phyloP scores from a whole-genome alignment of 2,888 invertebrate genomes.

The Dermolepida albohirtum region DNA sequence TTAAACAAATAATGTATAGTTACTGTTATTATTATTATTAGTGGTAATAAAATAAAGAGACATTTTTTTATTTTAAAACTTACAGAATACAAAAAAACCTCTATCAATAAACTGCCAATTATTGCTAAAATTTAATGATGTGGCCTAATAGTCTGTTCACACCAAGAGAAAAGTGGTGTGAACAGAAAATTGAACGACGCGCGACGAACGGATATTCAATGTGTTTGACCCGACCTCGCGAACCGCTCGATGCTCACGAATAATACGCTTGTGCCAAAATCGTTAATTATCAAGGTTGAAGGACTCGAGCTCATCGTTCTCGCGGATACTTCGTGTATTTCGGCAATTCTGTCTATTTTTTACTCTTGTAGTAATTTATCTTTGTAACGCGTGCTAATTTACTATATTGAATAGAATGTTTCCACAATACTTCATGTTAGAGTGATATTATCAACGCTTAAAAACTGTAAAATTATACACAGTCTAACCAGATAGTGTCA shows the following conservation, averaged over 20 bases:
- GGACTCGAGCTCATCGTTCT: constrained; percentile 10
- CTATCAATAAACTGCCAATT: too few species aligned
- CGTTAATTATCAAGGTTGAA: constrained; percentile 59
- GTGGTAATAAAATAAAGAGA: too few species aligned
- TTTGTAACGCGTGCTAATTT: neutral
- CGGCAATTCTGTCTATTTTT: constrained; percentile 10
- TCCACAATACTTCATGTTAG: too few species aligned
- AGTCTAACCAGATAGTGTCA: too few species aligned
- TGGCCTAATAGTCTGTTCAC: constrained; percentile 5
- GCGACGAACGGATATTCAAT: constrained; percentile 55
- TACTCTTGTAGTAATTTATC: constrained; percentile 16
- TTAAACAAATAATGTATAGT: too few species aligned
- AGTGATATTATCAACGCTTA: too few species aligned
- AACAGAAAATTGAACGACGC: constrained; percentile 20
- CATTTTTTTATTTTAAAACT: too few species aligned
- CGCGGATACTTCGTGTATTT: constrained; percentile 20
- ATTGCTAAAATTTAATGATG: too few species aligned
- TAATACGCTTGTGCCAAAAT: constrained; percentile 61
- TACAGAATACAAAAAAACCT: too few species aligned
- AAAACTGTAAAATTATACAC: too few species aligned
- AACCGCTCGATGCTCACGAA: constrained; percentile 57
- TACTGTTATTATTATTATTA: too few species aligned
- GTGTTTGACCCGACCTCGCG: constrained; percentile 60
- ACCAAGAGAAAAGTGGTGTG: neutral
- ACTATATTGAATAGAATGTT: neutral